phyloP scores from a whole-genome alignment of 1,140 invertebrate genomes.

The Pristionchus pacificus region DNA sequence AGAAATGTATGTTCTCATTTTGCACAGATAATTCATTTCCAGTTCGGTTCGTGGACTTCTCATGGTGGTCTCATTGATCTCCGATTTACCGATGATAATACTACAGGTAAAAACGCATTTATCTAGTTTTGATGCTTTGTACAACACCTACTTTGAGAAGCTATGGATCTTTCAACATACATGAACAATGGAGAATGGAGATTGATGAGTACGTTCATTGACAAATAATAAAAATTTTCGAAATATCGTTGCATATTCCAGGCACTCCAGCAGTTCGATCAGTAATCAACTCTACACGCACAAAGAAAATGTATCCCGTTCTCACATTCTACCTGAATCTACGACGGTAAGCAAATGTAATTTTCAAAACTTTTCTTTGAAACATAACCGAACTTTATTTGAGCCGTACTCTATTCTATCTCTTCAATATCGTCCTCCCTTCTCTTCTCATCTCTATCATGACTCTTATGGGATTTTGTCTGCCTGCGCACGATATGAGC shows the following conservation, averaged over 20 bases:
- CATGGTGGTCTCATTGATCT: slow-evolving; percentile 88
- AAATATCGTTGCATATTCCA: not conserved
- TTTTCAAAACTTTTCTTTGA: not conserved
- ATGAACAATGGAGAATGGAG: slow-evolving; percentile 94
- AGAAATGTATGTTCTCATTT: too few species aligned
- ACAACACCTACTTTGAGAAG: slow-evolving; percentile 18
- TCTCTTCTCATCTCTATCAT: slow-evolving; percentile 96
- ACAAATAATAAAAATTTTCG: too few species aligned
- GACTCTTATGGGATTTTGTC: slow-evolving; percentile 92
- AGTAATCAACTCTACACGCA: slow-evolving; percentile 59
- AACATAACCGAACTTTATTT: not conserved
- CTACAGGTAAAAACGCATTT: slow-evolving; percentile 62
- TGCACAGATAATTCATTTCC: slow-evolving; percentile 5
- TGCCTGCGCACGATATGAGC: slow-evolving; percentile 69
- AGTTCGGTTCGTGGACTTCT: slow-evolving; percentile 94
- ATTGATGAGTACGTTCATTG: slow-evolving; percentile 19
- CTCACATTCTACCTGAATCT: slow-evolving; percentile 94
- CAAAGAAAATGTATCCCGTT: slow-evolving; percentile 78
- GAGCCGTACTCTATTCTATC: slow-evolving; percentile 93
- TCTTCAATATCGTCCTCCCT: slow-evolving; percentile 98
- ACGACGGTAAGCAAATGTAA: slow-evolving; percentile 51
- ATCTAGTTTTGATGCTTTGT: not conserved
- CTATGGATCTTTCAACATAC: slow-evolving; percentile 85
- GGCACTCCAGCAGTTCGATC: slow-evolving; percentile 55
- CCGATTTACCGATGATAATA: slow-evolving; percentile 51